Conservation (phyloP, 2,797 vertebrate species). For the Pachyuromys duprasi region DNA sequence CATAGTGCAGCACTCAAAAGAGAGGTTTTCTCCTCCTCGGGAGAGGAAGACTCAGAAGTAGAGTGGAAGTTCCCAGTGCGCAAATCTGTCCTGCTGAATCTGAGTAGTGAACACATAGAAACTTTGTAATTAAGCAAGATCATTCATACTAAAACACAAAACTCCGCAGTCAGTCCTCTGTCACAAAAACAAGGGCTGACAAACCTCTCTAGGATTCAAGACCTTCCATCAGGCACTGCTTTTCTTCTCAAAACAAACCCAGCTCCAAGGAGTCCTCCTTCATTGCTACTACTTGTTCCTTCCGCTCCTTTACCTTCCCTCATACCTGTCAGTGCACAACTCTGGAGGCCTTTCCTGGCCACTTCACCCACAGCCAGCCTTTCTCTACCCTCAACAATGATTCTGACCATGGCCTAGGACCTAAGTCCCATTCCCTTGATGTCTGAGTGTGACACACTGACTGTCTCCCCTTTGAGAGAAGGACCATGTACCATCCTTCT, state of each 20-base stretch:
- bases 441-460: background rate
- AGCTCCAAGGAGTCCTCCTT: fast-evolving
- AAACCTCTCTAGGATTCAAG: background rate
- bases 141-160: background rate
- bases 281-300: too few relatives aligned
- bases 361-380: background rate
- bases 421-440: background rate
- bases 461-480: background rate
- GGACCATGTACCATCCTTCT: background rate
- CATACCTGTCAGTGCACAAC: background rate
- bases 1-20: background rate
- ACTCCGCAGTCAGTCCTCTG: background rate
- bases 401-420: background rate
- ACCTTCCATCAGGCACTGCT: background rate
- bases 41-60: background rate
- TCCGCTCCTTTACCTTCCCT: background rate
- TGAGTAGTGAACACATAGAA: background rate
- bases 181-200: background rate
- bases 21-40: background rate
- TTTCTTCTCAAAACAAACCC: background rate
- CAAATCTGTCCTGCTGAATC: background rate
- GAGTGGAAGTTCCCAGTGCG: background rate
- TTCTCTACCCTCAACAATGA: background rate
- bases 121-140: background rate
- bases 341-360: background rate